These are phyloP conservation scores for Monoplex corrugatus DNA, from an alignment of 2,888 invertebrate genomes.

Conservation along the genomic window DNA sequence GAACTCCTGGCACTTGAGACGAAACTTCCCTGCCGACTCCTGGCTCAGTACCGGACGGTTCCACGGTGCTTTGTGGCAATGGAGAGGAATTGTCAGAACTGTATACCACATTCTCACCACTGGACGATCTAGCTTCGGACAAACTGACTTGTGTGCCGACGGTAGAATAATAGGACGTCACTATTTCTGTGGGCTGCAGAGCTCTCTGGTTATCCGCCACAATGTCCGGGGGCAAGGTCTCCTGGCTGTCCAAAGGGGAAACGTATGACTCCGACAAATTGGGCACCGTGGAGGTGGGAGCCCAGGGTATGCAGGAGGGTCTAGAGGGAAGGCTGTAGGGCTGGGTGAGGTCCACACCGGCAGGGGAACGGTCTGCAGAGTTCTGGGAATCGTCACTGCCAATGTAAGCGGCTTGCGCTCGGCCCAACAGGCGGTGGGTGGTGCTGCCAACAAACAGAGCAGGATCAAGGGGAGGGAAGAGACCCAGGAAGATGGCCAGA, in stretches of 20 bases:
- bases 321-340: not conserved
- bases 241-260: not conserved
- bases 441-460: not conserved
- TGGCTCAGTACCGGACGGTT: not conserved
- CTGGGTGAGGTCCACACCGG: not conserved
- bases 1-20: no score
- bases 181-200: not conserved
- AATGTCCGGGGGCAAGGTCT: no score
- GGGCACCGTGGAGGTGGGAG: not conserved
- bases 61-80: not conserved
- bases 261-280: not conserved
- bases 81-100: not conserved
- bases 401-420: not conserved
- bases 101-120: no score
- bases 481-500: slow-evolving; percentile 46
- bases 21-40: no score
- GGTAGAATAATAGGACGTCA: slow-evolving; percentile 18
- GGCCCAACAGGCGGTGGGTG: not conserved
- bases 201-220: no score
- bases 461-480: slow-evolving; percentile 42
- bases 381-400: not conserved
- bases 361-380: not conserved
- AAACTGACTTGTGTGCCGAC: not conserved
- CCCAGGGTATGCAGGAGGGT: not conserved
- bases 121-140: not conserved